Conservation (phyloP, 2,797 vertebrate species). For the Serranus cabrilla region DNA sequence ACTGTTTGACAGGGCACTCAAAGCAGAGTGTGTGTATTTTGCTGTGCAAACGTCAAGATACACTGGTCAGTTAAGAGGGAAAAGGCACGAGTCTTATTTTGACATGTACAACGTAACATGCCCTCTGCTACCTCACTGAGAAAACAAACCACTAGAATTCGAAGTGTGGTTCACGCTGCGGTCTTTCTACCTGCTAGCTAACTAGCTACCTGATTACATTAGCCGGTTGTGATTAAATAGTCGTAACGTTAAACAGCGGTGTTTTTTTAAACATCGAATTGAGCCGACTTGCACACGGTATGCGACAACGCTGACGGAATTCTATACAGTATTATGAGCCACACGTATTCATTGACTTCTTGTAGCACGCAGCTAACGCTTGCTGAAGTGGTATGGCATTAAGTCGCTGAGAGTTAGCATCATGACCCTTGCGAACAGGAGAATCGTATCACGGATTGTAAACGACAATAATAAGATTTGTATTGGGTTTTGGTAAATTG, state of each 20-base stretch:
- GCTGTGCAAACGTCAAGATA: not conserved
- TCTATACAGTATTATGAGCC: not conserved
- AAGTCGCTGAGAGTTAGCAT: conserved; percentile 7
- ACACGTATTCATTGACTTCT: not conserved
- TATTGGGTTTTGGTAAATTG: not conserved
- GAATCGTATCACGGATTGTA: no score
- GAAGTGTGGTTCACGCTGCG: not conserved
- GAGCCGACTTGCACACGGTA: not conserved
- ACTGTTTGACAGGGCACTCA: not conserved
- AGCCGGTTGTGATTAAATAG: not conserved
- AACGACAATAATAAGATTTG: not conserved
- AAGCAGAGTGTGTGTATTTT: not conserved
- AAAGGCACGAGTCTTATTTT: not conserved
- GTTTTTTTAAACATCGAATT: not conserved
- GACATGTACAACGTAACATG: not conserved
- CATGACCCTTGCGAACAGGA: not conserved
- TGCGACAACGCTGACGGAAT: not conserved
- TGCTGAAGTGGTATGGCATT: not conserved
- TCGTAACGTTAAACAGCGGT: not conserved
- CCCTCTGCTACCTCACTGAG: no score
- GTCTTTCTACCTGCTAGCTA: not conserved
- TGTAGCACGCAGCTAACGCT: conserved; percentile 21
- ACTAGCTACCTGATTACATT: not conserved
- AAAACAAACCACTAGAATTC: not conserved
- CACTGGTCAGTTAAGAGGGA: not conserved